Evolutionary conservation across 1,140 invertebrate species (phyloP).

Genomic region (Aphaenogaster floridana): DNA sequence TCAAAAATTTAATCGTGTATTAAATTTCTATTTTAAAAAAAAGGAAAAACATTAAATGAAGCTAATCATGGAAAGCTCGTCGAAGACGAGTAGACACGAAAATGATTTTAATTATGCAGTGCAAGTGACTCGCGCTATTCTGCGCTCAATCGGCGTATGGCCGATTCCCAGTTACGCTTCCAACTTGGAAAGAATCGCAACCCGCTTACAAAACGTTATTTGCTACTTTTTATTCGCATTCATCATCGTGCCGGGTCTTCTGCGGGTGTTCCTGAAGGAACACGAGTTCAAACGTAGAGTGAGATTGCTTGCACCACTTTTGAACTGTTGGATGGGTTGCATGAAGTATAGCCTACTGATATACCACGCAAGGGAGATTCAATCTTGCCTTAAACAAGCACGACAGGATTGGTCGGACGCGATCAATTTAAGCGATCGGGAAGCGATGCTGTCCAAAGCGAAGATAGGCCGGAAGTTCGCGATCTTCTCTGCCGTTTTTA

Average conservation of each 20-base stretch:
- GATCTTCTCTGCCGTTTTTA: conserved; percentile 49
- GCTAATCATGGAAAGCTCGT: neutral
- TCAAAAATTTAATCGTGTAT: neutral
- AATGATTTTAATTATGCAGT: conserved; percentile 11
- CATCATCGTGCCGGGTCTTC: conserved; percentile 55
- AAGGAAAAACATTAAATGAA: conserved; percentile 1
- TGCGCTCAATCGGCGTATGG: conserved; percentile 65
- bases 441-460: conserved; percentile 62
- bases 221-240: conserved; percentile 47
- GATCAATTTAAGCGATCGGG: neutral
- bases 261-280: conserved; percentile 53
- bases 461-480: conserved; percentile 59
- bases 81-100: neutral
- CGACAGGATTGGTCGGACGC: conserved; percentile 60
- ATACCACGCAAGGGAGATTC: conserved; percentile 18
- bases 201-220: neutral
- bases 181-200: neutral
- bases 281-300: conserved; percentile 6
- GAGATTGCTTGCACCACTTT: conserved; percentile 37
- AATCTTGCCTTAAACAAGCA: conserved; percentile 37
- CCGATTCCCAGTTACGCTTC: conserved; percentile 40
- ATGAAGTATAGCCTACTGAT: conserved; percentile 63
- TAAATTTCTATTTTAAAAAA: neutral
- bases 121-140: conserved; percentile 34
- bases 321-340: conserved; percentile 50